A percentile compares a stretch with the other conserved stretches of the same genome.
These are phyloP conservation scores for Zenarchopterus dispar DNA, from an alignment of 2,797 vertebrate genomes.

Conservation along the genomic window DNA sequence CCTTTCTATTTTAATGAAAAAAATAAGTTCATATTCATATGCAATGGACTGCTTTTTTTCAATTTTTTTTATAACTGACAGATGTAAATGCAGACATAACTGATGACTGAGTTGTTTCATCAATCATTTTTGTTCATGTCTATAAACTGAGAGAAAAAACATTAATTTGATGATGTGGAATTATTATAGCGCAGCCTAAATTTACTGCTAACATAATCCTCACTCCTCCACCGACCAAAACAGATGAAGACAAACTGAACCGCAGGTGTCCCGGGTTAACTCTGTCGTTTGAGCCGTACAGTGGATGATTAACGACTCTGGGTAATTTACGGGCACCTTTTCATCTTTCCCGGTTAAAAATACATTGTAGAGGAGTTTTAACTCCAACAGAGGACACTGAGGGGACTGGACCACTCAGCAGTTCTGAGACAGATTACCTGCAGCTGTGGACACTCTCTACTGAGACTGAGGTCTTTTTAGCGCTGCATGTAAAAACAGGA, in stretches of 20 bases:
- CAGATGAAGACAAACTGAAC: conserved; percentile 23
- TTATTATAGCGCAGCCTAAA: not conserved
- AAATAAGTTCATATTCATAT: too few relatives aligned
- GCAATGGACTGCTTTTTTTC: too few relatives aligned
- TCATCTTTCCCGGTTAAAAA: conserved; percentile 65
- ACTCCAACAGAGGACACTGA: conserved; percentile 34
- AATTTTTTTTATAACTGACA: too few relatives aligned
- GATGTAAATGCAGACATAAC: too few relatives aligned
- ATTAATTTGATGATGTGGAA: not conserved
- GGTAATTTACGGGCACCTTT: conserved; percentile 36
- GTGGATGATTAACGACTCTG: conserved; percentile 58
- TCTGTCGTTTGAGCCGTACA: conserved; percentile 14
- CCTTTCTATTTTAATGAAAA: too few relatives aligned
- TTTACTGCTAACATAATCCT: not conserved
- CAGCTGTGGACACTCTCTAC: conserved; percentile 16
- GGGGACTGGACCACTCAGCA: conserved; percentile 67
- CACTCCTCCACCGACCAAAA: conserved; percentile 27
- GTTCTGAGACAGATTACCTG: conserved; percentile 64
- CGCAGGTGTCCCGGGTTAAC: conserved; percentile 38
- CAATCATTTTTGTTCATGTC: too few relatives aligned
- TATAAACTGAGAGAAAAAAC: not conserved
- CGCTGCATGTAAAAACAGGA: conserved; percentile 3
- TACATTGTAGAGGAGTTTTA: conserved; percentile 47
- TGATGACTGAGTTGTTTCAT: too few relatives aligned
- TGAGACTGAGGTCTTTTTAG: not conserved